phyloP scores from a whole-genome alignment of 2,797 vertebrate genomes.

The Channa striata region DNA sequence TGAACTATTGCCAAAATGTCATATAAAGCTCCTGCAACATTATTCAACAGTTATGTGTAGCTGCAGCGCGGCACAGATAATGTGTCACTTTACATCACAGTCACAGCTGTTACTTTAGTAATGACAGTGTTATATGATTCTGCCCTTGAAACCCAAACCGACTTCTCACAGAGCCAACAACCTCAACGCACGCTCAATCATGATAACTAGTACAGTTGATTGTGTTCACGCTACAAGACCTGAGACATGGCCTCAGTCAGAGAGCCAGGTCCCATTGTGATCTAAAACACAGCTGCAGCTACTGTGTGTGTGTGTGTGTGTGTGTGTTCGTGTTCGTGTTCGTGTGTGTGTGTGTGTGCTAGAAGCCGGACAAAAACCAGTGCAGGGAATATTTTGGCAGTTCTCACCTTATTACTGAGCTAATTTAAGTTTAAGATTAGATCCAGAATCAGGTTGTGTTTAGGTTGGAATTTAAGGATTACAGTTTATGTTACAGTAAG shows the following conservation, averaged over 20 bases:
- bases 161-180: slow-evolving; percentile 48
- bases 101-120: slow-evolving; percentile 72
- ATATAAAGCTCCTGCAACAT: slow-evolving; percentile 50
- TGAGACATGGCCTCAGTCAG: slow-evolving; percentile 32
- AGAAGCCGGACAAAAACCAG: not conserved
- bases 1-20: slow-evolving; percentile 59
- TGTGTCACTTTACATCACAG: slow-evolving; percentile 69
- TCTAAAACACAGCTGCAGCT: slow-evolving; percentile 53
- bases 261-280: slow-evolving; percentile 40
- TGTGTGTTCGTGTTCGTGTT: not conserved
- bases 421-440: slow-evolving; percentile 9
- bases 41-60: slow-evolving; percentile 61
- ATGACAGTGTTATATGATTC: slow-evolving; percentile 73
- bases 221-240: slow-evolving; percentile 51
- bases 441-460: not conserved
- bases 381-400: not conserved
- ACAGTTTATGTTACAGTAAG: not conserved
- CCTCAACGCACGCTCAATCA: slow-evolving; percentile 56
- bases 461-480: slow-evolving; percentile 8
- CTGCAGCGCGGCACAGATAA: slow-evolving; percentile 57
- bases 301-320: slow-evolving; percentile 15
- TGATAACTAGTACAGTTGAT: slow-evolving; percentile 51
- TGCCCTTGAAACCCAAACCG: slow-evolving; percentile 71
- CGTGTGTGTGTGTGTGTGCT: not conserved
- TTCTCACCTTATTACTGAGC: not conserved